Base-by-base conservation (phyloP, 2,797 vertebrate species). In the Varecia variegata region DNA sequence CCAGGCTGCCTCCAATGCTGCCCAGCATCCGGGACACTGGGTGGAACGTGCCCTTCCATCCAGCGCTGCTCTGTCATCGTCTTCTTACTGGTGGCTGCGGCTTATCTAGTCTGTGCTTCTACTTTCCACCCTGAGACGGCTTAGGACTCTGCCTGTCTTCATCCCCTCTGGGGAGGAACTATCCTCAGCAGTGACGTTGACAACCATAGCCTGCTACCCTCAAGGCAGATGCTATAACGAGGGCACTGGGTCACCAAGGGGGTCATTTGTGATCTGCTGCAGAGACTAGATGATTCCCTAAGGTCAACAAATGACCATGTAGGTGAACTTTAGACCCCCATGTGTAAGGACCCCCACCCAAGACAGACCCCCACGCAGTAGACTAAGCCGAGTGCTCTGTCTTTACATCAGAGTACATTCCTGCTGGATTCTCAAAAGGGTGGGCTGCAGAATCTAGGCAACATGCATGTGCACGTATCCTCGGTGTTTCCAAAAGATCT, bases 401-500 rank as follows among this genome's bases (percentile, higher is more conserved):
- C 14, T 83, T 47, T 30, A 18, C 52, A 27, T 30, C 15, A 20
- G 21, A 67, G 6, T 12, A 4, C 5, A 1, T 54, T 20, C 40
- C 47, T n/a, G 15, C 52, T 23, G 35, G n/a, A 1, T 11, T 79
- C 50, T 32, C 56, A 35, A 43, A 3, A 40, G 40, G 21, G 18
- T 1, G 14, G 50, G 21, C 70, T 70, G 18, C 5, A 38, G 67
- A 77, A 21, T 43, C 50, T 25, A 50, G 50, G 67, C 54, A 32
- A 35, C 21, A 25, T 35, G 18, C 15, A 12, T 10, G 2, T 9
- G n/a, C 7, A 0, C 9, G 12, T 13, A 0, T 30, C 62, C 18
- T 62, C 60, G 0, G 12, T 2, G 7, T 54, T 65, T 94, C 62
- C 84, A 23, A 30, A 84, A 45, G n/a, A 35, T 30, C 30, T 60